Conservation (phyloP, 2,113 vertebrate genomes). For the Neolamprologus kungweensis region DNA sequence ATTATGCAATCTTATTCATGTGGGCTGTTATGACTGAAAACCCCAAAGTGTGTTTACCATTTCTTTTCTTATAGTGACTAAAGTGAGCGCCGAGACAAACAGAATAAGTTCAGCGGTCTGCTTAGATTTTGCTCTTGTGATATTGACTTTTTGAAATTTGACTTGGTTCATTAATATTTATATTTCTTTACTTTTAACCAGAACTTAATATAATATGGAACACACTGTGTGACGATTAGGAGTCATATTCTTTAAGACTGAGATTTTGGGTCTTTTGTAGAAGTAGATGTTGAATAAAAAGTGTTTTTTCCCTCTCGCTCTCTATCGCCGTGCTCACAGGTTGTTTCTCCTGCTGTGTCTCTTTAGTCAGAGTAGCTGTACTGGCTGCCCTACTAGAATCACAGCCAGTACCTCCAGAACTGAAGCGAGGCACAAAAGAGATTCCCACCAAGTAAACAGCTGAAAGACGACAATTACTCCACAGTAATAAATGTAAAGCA, state of each 20-base stretch:
- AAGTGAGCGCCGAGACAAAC: rapidly evolving
- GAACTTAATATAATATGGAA: background rate
- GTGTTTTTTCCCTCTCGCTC: background rate
- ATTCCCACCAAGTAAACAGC: background rate
- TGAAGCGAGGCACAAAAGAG: background rate
- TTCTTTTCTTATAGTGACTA: background rate
- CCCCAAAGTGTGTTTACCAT: background rate
- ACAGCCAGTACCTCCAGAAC: background rate
- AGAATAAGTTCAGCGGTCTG: background rate
- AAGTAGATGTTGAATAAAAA: background rate
- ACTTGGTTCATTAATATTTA: background rate
- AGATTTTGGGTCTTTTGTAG: background rate
- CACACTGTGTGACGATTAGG: background rate
- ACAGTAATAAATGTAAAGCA: background rate
- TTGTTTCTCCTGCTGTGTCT: background rate
- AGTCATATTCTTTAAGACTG: background rate
- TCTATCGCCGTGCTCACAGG: background rate
- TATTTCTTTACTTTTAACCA: background rate
- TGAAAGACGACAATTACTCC: background rate
- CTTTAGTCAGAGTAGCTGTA: background rate
- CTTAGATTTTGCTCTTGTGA: background rate
- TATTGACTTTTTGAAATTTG: background rate
- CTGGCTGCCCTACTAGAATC: background rate
- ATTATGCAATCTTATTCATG: background rate
- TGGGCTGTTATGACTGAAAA: background rate